Evolutionary conservation across 1,140 invertebrate species (phyloP).

Genomic region (Drosophila seguyi): DNA sequence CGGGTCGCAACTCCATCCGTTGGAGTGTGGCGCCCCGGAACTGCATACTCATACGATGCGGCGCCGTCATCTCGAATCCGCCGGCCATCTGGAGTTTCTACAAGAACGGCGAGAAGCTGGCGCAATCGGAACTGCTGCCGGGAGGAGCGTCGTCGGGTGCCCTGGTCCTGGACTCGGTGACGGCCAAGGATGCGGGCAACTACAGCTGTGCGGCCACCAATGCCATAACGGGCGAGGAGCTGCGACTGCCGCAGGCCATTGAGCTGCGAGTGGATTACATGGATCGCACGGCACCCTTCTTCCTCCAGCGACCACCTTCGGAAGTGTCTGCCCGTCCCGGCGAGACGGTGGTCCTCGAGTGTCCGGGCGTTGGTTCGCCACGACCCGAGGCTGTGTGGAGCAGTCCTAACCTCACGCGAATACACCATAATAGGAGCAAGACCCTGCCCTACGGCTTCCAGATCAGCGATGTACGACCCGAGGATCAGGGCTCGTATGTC

Average conservation of each 20-base stretch:
- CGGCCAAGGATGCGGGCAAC: slow-evolving; percentile 86
- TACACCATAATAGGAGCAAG: slow-evolving; percentile 79
- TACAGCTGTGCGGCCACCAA: slow-evolving; percentile 88
- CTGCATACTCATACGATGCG: slow-evolving; percentile 78
- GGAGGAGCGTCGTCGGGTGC: slow-evolving; percentile 85
- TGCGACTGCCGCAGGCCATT: slow-evolving; percentile 85
- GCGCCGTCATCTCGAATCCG: slow-evolving; percentile 75
- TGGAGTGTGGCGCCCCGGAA: slow-evolving; percentile 83
- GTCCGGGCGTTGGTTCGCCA: slow-evolving; percentile 88
- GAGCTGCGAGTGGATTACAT: slow-evolving; percentile 85
- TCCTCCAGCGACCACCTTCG: slow-evolving; percentile 86
- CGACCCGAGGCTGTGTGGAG: slow-evolving; percentile 87
- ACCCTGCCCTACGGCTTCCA: slow-evolving; percentile 87
- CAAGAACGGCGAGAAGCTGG: slow-evolving; percentile 78
- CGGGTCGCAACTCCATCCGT: slow-evolving; percentile 45
- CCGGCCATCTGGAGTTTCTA: slow-evolving; percentile 83
- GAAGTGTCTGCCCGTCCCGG: slow-evolving; percentile 85
- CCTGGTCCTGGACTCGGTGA: slow-evolving; percentile 87
- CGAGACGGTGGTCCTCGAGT: slow-evolving; percentile 88
- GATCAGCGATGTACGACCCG: slow-evolving; percentile 87
- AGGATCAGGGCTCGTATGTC: slow-evolving; percentile 90
- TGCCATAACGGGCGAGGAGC: slow-evolving; percentile 86
- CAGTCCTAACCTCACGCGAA: slow-evolving; percentile 86
- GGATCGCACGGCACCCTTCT: slow-evolving; percentile 85
- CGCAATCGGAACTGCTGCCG: slow-evolving; percentile 70